Base-by-base conservation (phyloP, 1,140 invertebrate genomes). In the Leptoteleia sp. region DNA sequence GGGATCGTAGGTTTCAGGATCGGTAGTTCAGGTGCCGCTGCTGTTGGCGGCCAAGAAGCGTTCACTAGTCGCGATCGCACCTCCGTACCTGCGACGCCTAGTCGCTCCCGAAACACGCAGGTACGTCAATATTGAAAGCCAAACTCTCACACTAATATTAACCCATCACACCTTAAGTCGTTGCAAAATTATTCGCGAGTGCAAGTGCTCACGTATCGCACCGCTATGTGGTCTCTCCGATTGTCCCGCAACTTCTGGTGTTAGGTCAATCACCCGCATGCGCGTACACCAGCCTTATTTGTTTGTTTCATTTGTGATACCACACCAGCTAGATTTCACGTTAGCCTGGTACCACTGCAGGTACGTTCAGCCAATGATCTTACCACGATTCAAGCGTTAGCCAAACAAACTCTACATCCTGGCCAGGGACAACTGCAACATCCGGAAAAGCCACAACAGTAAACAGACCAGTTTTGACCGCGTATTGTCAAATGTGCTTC, bases 11-110 rank as follows among this genome's bases (percentile, higher is more conserved):
- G 61, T 59, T 81, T 76, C 76, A 68, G 62, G 50, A 79, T 78
- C 76, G 72, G 64, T 62, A 75, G 72, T 76, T 76, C 72, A 77
- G 80, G 80, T 78, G 80, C 76, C 80, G 80, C 80, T 57, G 76
- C 13, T 50, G 65, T 55, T 50, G 27, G 62, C 47, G 45, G 19
- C 16, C 48, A 40, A 55, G 52, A 52, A 62, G 61, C 67, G 57
- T 67, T 71, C 54, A 65, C 65, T 75, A 81, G 80, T 81, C 72
- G 72, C 80, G 59, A 79, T 79, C 68, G 78, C 75, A 76, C 75
- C 71, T 68, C 57, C 76, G 68, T 72, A 79, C 76, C 68, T 78
- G 71, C 81, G 57, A 77, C 70, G 76, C 64, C 76, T 77, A 77
- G 64, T 64, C 75, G 78, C 75, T 80, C 68, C 62, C 73, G 57